phyloP scores from a whole-genome alignment of 2,113 vertebrate genomes.

The Oncorhynchus tshawytscha region DNA sequence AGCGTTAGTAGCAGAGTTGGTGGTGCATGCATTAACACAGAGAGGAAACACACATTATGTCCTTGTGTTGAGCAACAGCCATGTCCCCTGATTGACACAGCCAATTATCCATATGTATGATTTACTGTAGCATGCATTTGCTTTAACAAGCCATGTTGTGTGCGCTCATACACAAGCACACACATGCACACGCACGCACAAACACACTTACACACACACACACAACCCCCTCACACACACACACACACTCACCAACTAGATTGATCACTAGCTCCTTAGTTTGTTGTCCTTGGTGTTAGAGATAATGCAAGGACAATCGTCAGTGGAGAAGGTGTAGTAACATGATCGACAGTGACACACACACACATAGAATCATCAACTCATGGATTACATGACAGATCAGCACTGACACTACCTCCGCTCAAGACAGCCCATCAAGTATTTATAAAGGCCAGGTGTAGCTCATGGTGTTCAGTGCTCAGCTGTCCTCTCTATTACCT shows the following conservation, averaged over 20 bases:
- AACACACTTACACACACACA: not conserved
- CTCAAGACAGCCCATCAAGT: conserved; percentile 55
- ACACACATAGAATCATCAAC: conserved; percentile 64
- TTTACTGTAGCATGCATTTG: conserved; percentile 33
- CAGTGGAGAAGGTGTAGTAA: not conserved
- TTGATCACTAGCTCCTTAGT: no score
- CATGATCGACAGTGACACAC: not conserved
- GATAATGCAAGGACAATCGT: no score
- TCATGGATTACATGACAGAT: conserved; percentile 34
- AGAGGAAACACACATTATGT: conserved; percentile 27
- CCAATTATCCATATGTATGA: conserved; percentile 50
- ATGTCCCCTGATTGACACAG: conserved; percentile 36
- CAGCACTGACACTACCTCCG: conserved; percentile 8
- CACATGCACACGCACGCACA: not conserved
- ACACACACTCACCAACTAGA: no score
- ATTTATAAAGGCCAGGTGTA: conserved; percentile 57
- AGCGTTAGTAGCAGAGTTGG: no score
- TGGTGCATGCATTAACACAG: not conserved
- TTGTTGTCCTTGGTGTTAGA: no score
- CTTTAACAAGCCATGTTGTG: no score
- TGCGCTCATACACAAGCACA: not conserved
- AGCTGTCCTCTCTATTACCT: not conserved
- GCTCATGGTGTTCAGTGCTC: conserved; percentile 38
- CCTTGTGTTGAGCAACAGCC: conserved; percentile 32
- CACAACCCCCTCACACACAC: no score